phyloP scores from a whole-genome alignment of 1,140 invertebrate species.

The Lepidurus packardi region DNA sequence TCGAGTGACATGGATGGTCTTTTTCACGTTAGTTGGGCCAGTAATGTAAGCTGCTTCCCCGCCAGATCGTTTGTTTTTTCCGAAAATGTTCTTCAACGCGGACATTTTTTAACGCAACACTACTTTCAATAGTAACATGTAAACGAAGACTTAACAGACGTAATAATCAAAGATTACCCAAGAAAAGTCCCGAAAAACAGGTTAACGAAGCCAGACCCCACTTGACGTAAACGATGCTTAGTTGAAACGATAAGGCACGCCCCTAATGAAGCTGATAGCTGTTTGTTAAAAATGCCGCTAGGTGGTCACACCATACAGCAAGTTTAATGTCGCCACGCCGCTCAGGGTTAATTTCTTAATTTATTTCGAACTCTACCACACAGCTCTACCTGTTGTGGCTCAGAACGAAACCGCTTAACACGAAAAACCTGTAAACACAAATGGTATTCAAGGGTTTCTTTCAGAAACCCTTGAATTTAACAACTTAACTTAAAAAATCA shows the following conservation, averaged over 20 bases:
- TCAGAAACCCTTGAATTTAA: no score
- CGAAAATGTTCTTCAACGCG: not conserved
- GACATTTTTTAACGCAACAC: not conserved
- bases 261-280: no score
- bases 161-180: not conserved
- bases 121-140: not conserved
- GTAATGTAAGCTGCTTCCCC: constrained; percentile 56
- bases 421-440: no score
- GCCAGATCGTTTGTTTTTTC: not conserved
- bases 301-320: no score
- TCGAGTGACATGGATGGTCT: constrained; percentile 72
- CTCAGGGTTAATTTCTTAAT: no score
- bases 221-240: not conserved
- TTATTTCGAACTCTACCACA: no score
- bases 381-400: no score
- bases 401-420: no score
- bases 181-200: not conserved
- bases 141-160: not conserved
- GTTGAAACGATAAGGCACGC: not conserved
- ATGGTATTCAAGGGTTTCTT: no score
- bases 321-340: no score
- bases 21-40: constrained; percentile 66
- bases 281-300: no score
- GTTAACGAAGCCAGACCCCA: not conserved
- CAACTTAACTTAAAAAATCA: no score